phyloP scores from a whole-genome alignment of 2,113 vertebrate species.

The Smithornis capensis region DNA sequence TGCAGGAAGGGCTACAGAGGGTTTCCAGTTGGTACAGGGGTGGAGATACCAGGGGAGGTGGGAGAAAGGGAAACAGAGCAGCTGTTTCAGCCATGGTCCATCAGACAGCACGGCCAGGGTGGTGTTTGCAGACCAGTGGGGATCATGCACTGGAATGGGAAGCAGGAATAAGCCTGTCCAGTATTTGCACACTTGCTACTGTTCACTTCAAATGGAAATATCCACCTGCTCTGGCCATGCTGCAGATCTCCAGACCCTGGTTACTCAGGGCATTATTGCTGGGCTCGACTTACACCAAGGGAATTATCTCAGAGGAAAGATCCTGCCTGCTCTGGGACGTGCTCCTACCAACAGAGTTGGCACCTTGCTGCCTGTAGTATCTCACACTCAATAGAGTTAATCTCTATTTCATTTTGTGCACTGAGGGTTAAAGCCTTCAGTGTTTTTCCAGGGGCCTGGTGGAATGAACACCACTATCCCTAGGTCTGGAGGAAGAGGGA shows the following conservation, averaged over 20 bases:
- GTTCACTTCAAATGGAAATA: background rate
- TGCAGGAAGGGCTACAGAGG: background rate
- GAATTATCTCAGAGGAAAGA: background rate
- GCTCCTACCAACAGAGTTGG: background rate
- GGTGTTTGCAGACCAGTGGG: background rate
- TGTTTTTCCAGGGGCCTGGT: background rate
- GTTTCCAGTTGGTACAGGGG: fast-evolving
- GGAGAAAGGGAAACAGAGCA: background rate
- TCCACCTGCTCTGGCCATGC: background rate
- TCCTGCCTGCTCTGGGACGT: background rate
- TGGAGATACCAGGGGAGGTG: background rate
- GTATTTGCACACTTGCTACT: background rate
- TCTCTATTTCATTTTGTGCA: background rate
- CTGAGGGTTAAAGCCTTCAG: background rate
- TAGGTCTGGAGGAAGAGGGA: background rate
- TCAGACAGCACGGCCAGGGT: background rate
- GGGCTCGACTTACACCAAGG: background rate
- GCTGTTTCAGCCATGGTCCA: background rate
- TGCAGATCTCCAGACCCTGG: background rate
- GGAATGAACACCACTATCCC: background rate
- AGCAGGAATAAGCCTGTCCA: background rate
- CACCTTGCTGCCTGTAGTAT: background rate
- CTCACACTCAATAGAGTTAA: background rate
- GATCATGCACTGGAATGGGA: background rate
- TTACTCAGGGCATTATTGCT: background rate